Evolutionary conservation across 2,888 invertebrate species (phyloP).

Genomic region (Drosophila putrida): DNA sequence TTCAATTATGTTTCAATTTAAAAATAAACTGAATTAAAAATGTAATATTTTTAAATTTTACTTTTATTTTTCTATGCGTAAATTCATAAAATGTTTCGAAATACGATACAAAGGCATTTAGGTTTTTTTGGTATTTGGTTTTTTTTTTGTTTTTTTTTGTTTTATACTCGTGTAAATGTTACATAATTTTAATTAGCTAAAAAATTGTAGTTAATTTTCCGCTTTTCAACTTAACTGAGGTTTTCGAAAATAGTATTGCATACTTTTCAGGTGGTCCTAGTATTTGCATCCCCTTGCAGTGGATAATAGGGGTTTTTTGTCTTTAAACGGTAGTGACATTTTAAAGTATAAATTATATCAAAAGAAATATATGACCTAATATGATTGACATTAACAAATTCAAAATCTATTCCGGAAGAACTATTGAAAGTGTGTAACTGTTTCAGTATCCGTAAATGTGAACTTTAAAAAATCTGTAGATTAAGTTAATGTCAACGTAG

Average conservation of each 20-base stretch:
- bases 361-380: background rate
- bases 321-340: background rate
- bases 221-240: constrained; percentile 39
- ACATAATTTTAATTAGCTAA: constrained; percentile 48
- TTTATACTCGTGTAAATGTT: constrained; percentile 48
- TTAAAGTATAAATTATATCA: background rate
- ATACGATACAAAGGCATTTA: constrained; percentile 82
- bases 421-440: too few relatives aligned
- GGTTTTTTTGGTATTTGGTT: constrained; percentile 57
- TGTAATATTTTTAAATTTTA: constrained; percentile 35
- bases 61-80: constrained; percentile 60
- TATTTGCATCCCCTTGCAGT: constrained; percentile 40
- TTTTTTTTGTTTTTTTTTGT: constrained; percentile 24
- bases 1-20: constrained; percentile 61
- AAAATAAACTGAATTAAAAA: constrained; percentile 65
- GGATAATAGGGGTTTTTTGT: background rate
- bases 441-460: too few relatives aligned
- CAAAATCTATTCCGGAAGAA: too few relatives aligned
- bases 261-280: constrained; percentile 68
- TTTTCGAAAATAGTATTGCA: constrained; percentile 65
- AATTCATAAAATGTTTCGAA: constrained; percentile 78
- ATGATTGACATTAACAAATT: too few relatives aligned
- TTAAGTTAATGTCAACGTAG: background rate
- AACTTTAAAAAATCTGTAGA: background rate
- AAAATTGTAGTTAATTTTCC: constrained; percentile 28